Conservation (phyloP, 2,888 invertebrate genomes). For the Pristionchus arcanus region DNA sequence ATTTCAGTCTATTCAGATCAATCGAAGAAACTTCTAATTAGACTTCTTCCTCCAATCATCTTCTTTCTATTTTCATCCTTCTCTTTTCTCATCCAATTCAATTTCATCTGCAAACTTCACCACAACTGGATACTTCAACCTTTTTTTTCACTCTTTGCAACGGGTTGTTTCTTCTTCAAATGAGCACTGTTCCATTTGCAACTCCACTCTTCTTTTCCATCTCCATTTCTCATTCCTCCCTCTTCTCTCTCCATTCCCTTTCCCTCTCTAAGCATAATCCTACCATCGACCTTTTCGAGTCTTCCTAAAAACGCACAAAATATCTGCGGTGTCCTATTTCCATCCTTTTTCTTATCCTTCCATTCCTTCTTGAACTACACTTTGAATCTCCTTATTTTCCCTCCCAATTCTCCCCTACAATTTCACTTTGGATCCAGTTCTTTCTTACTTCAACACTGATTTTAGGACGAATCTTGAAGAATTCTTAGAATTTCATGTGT, state of each 20-base stretch:
- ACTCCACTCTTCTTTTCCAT: not conserved
- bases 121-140: not conserved
- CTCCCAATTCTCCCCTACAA: not conserved
- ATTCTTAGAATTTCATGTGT: not conserved
- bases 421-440: too few relatives aligned
- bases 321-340: slow-evolving; percentile 5
- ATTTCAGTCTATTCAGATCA: not conserved
- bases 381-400: not conserved
- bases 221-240: slow-evolving; percentile 22
- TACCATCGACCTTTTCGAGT: not conserved
- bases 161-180: not conserved
- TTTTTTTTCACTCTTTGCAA: not conserved
- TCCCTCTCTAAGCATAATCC: not conserved
- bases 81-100: slow-evolving; percentile 25
- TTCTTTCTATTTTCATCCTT: not conserved
- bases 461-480: not conserved
- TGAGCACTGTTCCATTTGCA: not conserved
- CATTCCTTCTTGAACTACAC: not conserved
- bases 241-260: slow-evolving; percentile 26
- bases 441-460: too few relatives aligned
- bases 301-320: slow-evolving; percentile 9
- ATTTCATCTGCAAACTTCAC: not conserved
- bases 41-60: not conserved
- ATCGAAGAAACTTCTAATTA: not conserved
- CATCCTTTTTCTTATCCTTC: not conserved